Percentiles rank a stretch among this genome's conserved stretches.
Evolutionary conservation across 1,140 invertebrate genomes (phyloP).

Genomic region (Cecropterus lyciades): DNA sequence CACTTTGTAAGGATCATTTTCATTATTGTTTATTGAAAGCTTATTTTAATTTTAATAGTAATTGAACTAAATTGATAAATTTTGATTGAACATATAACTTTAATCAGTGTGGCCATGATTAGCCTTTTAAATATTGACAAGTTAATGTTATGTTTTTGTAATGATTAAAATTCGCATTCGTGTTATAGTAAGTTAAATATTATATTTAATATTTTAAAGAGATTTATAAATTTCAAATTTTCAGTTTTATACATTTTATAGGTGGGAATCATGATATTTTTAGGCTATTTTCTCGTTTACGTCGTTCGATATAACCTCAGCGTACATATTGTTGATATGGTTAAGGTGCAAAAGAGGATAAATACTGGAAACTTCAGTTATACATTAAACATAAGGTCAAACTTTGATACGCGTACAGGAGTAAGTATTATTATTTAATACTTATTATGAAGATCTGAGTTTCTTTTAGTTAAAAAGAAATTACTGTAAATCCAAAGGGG

Average conservation of each 20-base stretch:
- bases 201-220: not conserved
- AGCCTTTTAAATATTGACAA: not conserved
- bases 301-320: conserved; percentile 72
- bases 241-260: conserved; percentile 44
- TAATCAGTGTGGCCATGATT: conserved; percentile 37
- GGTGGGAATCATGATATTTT: conserved; percentile 76
- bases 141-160: conserved; percentile 17
- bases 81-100: not conserved
- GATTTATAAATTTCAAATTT: not conserved
- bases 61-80: no score
- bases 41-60: no score
- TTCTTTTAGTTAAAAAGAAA: no score
- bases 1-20: no score
- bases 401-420: conserved; percentile 43
- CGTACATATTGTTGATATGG: conserved; percentile 75
- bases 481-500: no score
- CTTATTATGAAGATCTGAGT: no score
- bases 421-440: conserved; percentile 49
- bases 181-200: conserved; percentile 44
- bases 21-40: no score
- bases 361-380: conserved; percentile 34
- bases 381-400: conserved; percentile 26
- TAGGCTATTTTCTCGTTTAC: conserved; percentile 73
- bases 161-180: conserved; percentile 48
- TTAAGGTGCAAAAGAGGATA: conserved; percentile 47